Base-by-base conservation (phyloP, 2,888 invertebrate species). In the Merodon equestris region DNA sequence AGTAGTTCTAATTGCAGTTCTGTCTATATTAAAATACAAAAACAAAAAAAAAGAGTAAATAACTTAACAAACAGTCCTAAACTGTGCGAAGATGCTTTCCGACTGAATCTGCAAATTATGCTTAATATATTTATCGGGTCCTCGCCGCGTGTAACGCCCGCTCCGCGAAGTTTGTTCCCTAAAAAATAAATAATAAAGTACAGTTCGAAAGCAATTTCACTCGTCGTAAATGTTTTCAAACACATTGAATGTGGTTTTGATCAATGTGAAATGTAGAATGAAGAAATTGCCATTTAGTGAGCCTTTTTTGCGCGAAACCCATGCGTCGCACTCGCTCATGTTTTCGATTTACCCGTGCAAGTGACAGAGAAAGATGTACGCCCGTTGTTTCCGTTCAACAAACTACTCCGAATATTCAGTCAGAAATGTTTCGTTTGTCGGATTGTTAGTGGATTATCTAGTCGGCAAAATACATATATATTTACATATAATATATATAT, bases 341-440 rank as follows among this genome's bases (percentile, higher is more conserved):
- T 67, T 53, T 63, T 67, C 48, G 38, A 60, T 45, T 56, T 42
- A 5, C 36, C 27, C 5, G 48, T 63, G 67, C n/a, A 61, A 9
- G 48, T 19, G 57, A 77, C 67, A 17, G 67, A 77, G 73, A 68
- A 40, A 53, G 36, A 14, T 19, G 14, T 13, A 13, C 9, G 5
- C 4, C 48, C 14, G 60, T 27, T 27, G 27, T 27, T 7, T 27
- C 72, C 58, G 51, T 57, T 36, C 14, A 68, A 38, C 45, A 36
- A 51, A 54, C 40, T 60, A 7, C 47, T 36, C 27, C 9, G 9
- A 15, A 53, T 58, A 58, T 9, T 58, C 60, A 60, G 64, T 70
- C 48, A 60, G 74, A 79, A 79, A 79, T 79, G 64, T 79, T 68
- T 79, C 79, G 56, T 74, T 79, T 68, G 63, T 68, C 68, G 54